These are phyloP conservation scores for Neodiprion pinetum DNA, from an alignment of 1,140 invertebrate species.

Conservation along the genomic window DNA sequence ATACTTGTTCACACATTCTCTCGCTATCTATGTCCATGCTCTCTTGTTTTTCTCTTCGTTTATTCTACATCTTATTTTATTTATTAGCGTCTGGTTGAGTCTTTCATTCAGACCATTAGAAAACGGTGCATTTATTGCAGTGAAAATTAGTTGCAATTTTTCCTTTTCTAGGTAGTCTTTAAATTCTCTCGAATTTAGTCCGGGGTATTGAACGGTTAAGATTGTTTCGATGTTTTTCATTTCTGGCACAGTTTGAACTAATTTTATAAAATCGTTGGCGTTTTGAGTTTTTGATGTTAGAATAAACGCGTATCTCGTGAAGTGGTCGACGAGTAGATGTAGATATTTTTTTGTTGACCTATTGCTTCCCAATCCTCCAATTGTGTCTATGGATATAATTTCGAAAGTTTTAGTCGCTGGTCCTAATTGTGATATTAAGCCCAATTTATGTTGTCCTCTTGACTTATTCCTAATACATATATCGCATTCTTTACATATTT, in stretches of 20 bases:
- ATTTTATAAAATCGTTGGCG: slow-evolving; percentile 45
- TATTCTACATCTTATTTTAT: slow-evolving; percentile 28
- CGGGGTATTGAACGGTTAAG: slow-evolving; percentile 44
- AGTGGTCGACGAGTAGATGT: slow-evolving; percentile 30
- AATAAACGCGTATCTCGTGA: slow-evolving; percentile 31
- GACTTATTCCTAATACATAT: slow-evolving; percentile 25
- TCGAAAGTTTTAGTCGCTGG: neutral
- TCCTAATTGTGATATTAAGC: slow-evolving; percentile 24
- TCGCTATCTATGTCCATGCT: too few relatives aligned
- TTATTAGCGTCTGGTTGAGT: slow-evolving; percentile 16
- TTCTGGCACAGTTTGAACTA: slow-evolving; percentile 23
- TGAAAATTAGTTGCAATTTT: slow-evolving; percentile 25
- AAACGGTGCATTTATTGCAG: slow-evolving; percentile 26
- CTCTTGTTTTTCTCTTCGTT: slow-evolving; percentile 26
- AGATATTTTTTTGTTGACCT: slow-evolving; percentile 22
- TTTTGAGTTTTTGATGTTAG: slow-evolving; percentile 42
- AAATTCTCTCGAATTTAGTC: slow-evolving; percentile 42
- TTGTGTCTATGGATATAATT: slow-evolving; percentile 21
- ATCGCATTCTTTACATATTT: slow-evolving; percentile 24
- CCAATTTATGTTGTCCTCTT: slow-evolving; percentile 16
- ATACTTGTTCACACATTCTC: too few relatives aligned
- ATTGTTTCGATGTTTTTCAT: slow-evolving; percentile 36
- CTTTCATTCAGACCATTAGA: slow-evolving; percentile 21
- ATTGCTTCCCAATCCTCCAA: slow-evolving; percentile 23
- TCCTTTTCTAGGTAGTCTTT: slow-evolving; percentile 26